A percentile compares a stretch with the other conserved stretches of the same genome.
These are phyloP conservation scores for Drosophila nr. fundita DNA, from an alignment of 2,888 invertebrate genomes.

Conservation along the genomic window DNA sequence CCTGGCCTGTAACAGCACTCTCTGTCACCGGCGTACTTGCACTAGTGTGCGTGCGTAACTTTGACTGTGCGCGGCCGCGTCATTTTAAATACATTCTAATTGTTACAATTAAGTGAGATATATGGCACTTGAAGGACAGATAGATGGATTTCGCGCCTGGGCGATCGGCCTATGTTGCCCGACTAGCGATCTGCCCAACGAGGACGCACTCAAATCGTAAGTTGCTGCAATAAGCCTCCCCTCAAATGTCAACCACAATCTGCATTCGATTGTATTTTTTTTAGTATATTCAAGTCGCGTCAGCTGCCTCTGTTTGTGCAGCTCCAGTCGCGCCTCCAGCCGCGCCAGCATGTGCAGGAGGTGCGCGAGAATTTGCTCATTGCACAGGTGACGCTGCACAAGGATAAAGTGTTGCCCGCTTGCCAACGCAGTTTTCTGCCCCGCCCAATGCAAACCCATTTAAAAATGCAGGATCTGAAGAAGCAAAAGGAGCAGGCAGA, in stretches of 20 bases:
- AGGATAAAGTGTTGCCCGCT: slow-evolving; percentile 74
- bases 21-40: not conserved
- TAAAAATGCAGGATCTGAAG: slow-evolving; percentile 76
- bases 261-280: not conserved
- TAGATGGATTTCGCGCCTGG: slow-evolving; percentile 78
- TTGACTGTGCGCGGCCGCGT: slow-evolving; percentile 29
- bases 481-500: slow-evolving; percentile 62
- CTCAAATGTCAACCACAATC: not conserved
- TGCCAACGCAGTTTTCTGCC: slow-evolving; percentile 78
- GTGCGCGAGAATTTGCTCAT: slow-evolving; percentile 82
- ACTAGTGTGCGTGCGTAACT: slow-evolving; percentile 4
- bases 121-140: slow-evolving; percentile 68
- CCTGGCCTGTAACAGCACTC: slow-evolving; percentile 8
- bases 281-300: slow-evolving; percentile 83
- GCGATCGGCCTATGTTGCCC: slow-evolving; percentile 81
- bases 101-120: not conserved
- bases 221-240: slow-evolving; percentile 10
- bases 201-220: slow-evolving; percentile 83
- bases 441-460: slow-evolving; percentile 76
- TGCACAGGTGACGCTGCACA: slow-evolving; percentile 74
- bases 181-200: slow-evolving; percentile 73
- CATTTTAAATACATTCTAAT: slow-evolving; percentile 29
- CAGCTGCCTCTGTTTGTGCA: slow-evolving; percentile 79
- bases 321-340: slow-evolving; percentile 79
- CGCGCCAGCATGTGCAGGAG: slow-evolving; percentile 78